Conservation (phyloP, 2,888 invertebrate genomes). For the Anoncus sp. region DNA sequence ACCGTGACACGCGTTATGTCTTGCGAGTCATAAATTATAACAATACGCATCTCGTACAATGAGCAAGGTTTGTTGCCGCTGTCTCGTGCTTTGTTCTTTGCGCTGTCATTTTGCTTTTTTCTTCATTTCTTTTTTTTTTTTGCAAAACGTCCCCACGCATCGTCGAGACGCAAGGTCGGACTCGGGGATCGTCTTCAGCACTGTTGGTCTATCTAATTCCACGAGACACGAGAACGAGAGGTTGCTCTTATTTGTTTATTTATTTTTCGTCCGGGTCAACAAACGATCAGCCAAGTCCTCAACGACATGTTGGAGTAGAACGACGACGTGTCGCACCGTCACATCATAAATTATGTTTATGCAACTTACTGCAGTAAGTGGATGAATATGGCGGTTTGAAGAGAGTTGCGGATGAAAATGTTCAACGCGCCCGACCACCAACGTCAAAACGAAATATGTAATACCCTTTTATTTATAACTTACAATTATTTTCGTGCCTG, state of each 20-base stretch:
- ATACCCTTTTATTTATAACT: slow-evolving; percentile 48
- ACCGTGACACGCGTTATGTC: slow-evolving; percentile 49
- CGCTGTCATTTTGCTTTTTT: not conserved
- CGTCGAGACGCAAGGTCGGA: slow-evolving; percentile 45
- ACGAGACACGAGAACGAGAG: not conserved
- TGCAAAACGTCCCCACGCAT: slow-evolving; percentile 15
- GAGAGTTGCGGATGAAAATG: slow-evolving; percentile 6
- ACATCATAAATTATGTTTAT: slow-evolving; percentile 58
- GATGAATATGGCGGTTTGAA: slow-evolving; percentile 11
- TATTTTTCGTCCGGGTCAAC: slow-evolving; percentile 47
- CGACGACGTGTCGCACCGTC: slow-evolving; percentile 26
- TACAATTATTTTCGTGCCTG: slow-evolving; percentile 36
- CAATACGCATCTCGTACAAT: slow-evolving; percentile 62
- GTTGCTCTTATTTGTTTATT: not conserved
- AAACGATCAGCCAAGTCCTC: slow-evolving; percentile 49
- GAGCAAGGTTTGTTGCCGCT: slow-evolving; percentile 12
- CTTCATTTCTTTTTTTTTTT: slow-evolving; percentile 17
- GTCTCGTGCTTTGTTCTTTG: not conserved
- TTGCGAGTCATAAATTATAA: slow-evolving; percentile 63
- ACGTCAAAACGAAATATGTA: slow-evolving; percentile 18
- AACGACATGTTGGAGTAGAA: slow-evolving; percentile 12
- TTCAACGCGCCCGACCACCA: slow-evolving; percentile 41
- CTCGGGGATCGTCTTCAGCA: slow-evolving; percentile 31
- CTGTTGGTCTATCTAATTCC: slow-evolving; percentile 15
- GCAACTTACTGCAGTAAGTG: slow-evolving; percentile 45